phyloP scores from a whole-genome alignment of 2,888 invertebrate species.

The Drosophila meridionalis region DNA sequence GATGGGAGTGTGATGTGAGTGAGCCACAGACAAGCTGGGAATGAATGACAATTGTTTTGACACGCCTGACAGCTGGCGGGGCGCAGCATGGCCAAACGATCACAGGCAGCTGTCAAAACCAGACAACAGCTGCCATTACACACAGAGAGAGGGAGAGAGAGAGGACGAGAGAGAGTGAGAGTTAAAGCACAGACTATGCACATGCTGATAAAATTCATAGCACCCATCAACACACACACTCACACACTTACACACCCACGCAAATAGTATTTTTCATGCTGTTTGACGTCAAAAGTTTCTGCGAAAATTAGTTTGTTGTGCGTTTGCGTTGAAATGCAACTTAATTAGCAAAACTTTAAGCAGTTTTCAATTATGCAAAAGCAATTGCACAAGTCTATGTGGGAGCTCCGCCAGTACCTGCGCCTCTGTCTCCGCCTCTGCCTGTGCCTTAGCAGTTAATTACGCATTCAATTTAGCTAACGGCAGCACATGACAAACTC shows the following conservation, averaged over 20 bases:
- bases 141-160: neutral
- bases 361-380: conserved; percentile 37
- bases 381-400: conserved; percentile 5
- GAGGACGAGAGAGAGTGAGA: neutral
- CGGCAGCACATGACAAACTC: conserved; percentile 12
- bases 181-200: conserved; percentile 9
- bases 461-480: conserved; percentile 63
- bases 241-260: neutral
- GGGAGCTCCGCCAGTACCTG: conserved; percentile 22
- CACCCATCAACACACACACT: neutral
- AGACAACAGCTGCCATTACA: conserved; percentile 30
- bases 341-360: conserved; percentile 37
- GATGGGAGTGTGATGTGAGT: conserved; percentile 12
- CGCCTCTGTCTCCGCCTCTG: neutral
- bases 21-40: conserved; percentile 37
- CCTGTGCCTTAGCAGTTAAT: conserved; percentile 56
- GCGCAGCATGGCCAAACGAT: conserved; percentile 2
- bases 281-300: conserved; percentile 39
- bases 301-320: conserved; percentile 43
- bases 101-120: conserved; percentile 43
- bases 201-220: conserved; percentile 42
- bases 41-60: conserved; percentile 78
- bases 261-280: conserved; percentile 58
- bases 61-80: conserved; percentile 50
- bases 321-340: conserved; percentile 35